Evolutionary conservation across 2,113 vertebrate genomes (phyloP).

Genomic region (Sisor rabdophorus): DNA sequence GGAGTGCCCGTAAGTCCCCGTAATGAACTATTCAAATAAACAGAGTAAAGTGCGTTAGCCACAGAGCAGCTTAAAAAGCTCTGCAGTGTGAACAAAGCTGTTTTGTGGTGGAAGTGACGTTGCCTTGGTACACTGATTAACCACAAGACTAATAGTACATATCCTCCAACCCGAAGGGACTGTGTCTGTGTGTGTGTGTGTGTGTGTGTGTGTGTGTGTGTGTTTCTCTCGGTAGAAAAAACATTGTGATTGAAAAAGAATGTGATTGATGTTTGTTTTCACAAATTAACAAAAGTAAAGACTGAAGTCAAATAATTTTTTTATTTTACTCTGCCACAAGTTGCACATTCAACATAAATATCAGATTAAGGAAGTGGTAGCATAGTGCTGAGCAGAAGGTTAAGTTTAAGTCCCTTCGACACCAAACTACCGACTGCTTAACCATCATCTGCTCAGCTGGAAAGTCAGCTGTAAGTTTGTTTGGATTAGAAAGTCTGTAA

Average conservation of each 20-base stretch:
- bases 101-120: conserved; percentile 16
- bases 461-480: too few species aligned
- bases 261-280: neutral
- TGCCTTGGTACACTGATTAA: conserved; percentile 14
- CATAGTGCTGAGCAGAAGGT: too few species aligned
- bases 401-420: too few species aligned
- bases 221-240: neutral
- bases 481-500: too few species aligned
- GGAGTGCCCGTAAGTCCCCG: neutral
- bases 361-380: neutral
- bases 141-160: conserved; percentile 42
- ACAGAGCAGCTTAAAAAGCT: conserved; percentile 25
- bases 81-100: neutral
- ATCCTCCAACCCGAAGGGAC: conserved; percentile 30
- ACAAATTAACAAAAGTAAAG: neutral
- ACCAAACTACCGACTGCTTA: too few species aligned
- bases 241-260: neutral
- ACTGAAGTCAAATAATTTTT: neutral
- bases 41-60: conserved; percentile 18
- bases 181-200: neutral
- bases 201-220: neutral
- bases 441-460: too few species aligned
- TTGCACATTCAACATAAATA: neutral
- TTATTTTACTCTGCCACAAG: neutral
- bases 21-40: neutral